These are phyloP conservation scores for Nasonovia ribisnigri DNA, from an alignment of 2,888 invertebrate species.

Conservation along the genomic window DNA sequence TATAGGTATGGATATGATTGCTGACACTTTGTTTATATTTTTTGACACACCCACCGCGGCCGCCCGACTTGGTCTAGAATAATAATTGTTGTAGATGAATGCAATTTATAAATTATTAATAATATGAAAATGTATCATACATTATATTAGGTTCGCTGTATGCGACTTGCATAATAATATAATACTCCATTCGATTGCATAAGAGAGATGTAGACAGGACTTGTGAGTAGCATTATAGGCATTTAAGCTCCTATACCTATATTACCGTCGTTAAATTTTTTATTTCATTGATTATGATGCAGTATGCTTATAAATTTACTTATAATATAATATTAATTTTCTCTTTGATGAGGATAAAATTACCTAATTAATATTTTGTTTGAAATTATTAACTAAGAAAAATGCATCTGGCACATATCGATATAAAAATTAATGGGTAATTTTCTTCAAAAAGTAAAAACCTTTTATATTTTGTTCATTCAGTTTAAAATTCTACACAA, in stretches of 20 bases:
- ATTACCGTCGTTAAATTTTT: background rate
- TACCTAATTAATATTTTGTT: background rate
- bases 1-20: background rate
- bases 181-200: background rate
- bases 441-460: background rate
- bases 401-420: background rate
- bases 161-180: background rate
- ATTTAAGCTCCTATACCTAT: background rate
- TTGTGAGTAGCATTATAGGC: background rate
- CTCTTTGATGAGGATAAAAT: background rate
- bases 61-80: background rate
- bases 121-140: background rate
- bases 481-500: background rate
- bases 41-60: background rate
- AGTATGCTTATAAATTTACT: background rate
- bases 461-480: background rate
- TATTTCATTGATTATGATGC: background rate
- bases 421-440: background rate
- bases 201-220: background rate
- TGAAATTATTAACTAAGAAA: background rate
- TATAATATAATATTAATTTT: background rate
- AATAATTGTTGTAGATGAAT: background rate
- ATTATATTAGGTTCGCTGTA: background rate
- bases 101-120: background rate
- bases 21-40: background rate